Base-by-base conservation (phyloP, 1,140 invertebrate species). In the Meloidogyne chitwoodi region DNA sequence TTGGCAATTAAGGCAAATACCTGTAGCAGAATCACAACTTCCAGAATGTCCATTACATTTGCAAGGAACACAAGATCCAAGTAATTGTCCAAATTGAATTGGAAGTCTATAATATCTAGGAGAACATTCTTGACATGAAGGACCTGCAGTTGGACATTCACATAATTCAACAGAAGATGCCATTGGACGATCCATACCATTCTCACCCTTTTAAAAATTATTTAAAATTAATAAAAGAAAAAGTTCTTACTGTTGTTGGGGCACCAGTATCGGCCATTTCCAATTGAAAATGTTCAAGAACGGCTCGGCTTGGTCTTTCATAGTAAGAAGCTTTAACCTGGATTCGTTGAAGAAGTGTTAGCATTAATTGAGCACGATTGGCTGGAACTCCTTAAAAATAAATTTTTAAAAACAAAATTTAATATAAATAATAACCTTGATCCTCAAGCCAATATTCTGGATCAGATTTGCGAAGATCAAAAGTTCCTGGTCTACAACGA, bases 51-150 rank as follows among this genome's bases (percentile, higher is more conserved):
- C 92, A 85, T 98, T 88, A 81, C 91, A 91, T 77, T 95, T 92
- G 86, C 96, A 99, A 0, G 92, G 92, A 11, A 94, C 91, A 88
- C 96, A 99, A 79, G 92, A 93, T 0, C 94, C 94, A 92, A 92
- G 0, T 93, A 92, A 24, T 38, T 73, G 71, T 29, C 74, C 77
- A 61, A 14, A 29, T 41, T 34, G 91, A 90, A 68, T 90, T 90
- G 83, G 66, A 16, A 86, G 76, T 76, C 94, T 90, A 83, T 94
- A 96, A 85, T 93, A 94, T 0, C 94, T 94, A 66, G 91, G 91
- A 0, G 94, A 93, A 85, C 95, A 97, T 79, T 94, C 92, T 86
- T 98, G 95, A 88, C 96, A 98, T 0, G 95, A 91, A n/a, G 87
- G 85, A 5, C 96, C 96, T 71, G 93, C 94, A 0, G 91, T 91